phyloP scores from a whole-genome alignment of 2,888 invertebrate genomes.

The Heliothis peltigera region DNA sequence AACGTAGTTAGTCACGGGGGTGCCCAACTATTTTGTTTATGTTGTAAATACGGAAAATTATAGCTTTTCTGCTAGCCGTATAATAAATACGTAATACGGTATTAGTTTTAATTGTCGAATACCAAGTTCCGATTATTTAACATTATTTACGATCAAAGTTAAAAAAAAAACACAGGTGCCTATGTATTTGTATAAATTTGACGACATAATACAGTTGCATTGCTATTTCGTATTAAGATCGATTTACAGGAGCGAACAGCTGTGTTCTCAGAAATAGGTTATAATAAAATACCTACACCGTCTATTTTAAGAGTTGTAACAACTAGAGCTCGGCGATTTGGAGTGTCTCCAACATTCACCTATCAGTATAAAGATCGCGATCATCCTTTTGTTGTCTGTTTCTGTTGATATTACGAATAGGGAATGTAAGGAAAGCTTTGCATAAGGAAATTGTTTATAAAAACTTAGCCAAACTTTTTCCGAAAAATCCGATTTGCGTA shows the following conservation, averaged over 20 bases:
- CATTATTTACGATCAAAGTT: too few relatives aligned
- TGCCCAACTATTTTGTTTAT: constrained; percentile 42
- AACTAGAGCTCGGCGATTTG: constrained; percentile 82
- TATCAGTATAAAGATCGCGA: constrained; percentile 68
- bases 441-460: constrained; percentile 17
- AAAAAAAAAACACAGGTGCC: too few relatives aligned
- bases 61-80: constrained; percentile 6
- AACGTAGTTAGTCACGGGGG: constrained; percentile 30
- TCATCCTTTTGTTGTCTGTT: constrained; percentile 70
- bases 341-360: constrained; percentile 82
- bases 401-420: constrained; percentile 36
- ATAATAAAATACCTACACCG: constrained; percentile 78
- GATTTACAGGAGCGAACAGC: constrained; percentile 71
- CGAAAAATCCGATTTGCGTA: constrained; percentile 13
- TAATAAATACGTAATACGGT: constrained; percentile 28
- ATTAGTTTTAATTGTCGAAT: too few relatives aligned
- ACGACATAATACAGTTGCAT: too few relatives aligned
- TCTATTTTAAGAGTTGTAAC: constrained; percentile 81
- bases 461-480: constrained; percentile 11
- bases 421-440: constrained; percentile 34
- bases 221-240: constrained; percentile 54
- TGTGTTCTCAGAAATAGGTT: constrained; percentile 77
- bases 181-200: too few relatives aligned
- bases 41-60: constrained; percentile 41
- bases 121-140: too few relatives aligned